Evolutionary conservation across 2,113 vertebrate species (phyloP), one percentile per base, ranked within the genome.

Genomic region (Crotophaga sulcirostris): DNA sequence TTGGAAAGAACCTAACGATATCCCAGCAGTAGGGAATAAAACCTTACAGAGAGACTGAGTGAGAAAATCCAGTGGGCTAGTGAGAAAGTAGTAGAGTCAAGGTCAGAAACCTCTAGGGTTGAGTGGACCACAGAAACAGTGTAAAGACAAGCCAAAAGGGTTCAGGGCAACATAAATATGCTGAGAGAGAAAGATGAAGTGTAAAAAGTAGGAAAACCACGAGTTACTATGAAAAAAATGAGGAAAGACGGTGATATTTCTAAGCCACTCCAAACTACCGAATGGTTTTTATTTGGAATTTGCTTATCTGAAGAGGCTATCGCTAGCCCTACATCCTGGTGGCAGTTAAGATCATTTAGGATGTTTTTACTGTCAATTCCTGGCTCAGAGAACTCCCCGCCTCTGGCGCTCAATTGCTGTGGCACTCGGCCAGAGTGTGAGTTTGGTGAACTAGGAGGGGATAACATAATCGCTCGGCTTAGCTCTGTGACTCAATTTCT

Each of bases 291-390:
- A 94, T 70, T 55, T 72, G 60, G 68, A 86, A 87, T 56, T 68
- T 59, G 23, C 83, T 94, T 95, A 95, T 95, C 96, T 93, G 68
- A 74, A 90, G 47, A 84, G 60, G 60, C 83, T 83, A 95, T 81
- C 47, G 1, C 33, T 67, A 90, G 83, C 7, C 68, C 81, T n/a
- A 78, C 94, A 97, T 97, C 96, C 96, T 96, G 91, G 95, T 96
- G 93, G 86, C 90, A 9, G 89, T 84, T 93, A 77, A 74, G 91
- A 90, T 67, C 91, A 92, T 92, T 92, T 92, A 96, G 95, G 94
- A 96, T 97, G 95, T 96, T 97, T 96, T 95, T 81, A 89, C 89
- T 94, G 93, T 96, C 95, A 94, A 93, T 95, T 95, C 91, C 95
- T 94, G 94, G 95, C 93, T 90, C 34, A 3, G 84, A 95, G 94